Conservation (phyloP, 2,888 invertebrate species). For the Apamea anceps region DNA sequence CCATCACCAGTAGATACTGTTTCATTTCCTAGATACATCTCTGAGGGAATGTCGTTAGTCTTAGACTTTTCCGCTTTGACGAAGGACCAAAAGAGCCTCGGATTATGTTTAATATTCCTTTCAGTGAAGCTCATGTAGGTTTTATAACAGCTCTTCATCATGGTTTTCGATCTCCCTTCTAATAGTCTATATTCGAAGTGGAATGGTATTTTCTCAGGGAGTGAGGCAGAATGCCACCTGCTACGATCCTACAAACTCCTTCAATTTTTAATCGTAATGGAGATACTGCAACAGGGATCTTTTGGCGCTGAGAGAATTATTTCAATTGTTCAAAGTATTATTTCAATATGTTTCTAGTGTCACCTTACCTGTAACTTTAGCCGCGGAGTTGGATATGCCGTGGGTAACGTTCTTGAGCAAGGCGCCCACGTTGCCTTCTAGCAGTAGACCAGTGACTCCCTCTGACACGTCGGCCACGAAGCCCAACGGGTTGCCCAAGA, state of each 20-base stretch:
- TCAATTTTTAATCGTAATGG: no score
- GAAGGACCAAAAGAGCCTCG: no score
- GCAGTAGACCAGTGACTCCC: conserved; percentile 97
- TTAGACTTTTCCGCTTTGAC: no score
- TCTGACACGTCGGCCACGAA: conserved; percentile 98
- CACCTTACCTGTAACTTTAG: conserved; percentile 95
- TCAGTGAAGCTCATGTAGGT: no score
- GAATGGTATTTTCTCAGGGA: not conserved
- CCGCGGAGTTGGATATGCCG: conserved; percentile 99
- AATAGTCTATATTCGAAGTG: no score
- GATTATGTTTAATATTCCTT: no score
- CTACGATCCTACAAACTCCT: no score
- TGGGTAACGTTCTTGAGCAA: conserved; percentile 98
- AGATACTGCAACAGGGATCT: not conserved
- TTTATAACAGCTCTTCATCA: no score
- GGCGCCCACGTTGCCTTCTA: conserved; percentile 97
- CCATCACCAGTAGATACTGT: no score
- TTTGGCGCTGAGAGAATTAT: not conserved
- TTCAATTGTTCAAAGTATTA: not conserved
- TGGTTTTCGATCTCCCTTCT: no score
- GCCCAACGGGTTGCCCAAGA: conserved; percentile 99
- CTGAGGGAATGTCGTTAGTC: no score
- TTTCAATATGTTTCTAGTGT: not conserved
- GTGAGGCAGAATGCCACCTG: not conserved
- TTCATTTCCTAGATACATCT: no score